Conservation (phyloP, 2,797 vertebrate genomes). For the Pangasius sanitwongsei region DNA sequence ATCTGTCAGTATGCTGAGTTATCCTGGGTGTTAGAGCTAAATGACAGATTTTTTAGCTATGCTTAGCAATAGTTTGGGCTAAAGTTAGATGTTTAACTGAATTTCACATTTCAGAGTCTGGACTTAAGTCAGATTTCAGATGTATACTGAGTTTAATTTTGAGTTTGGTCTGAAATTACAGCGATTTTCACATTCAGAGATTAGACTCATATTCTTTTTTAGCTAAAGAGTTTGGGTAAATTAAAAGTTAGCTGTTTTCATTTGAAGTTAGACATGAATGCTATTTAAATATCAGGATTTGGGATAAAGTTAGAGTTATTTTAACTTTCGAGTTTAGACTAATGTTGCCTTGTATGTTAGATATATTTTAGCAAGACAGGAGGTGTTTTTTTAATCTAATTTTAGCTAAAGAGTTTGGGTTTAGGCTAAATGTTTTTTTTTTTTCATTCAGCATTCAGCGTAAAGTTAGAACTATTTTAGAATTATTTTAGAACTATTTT, state of each 20-base stretch:
- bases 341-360: neutral
- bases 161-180: neutral
- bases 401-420: neutral
- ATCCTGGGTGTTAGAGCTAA: neutral
- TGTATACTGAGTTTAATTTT: neutral
- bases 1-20: too few relatives aligned
- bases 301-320: neutral
- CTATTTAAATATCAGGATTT: neutral
- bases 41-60: neutral
- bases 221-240: neutral
- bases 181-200: neutral
- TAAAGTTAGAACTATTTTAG: neutral
- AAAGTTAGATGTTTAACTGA: neutral
- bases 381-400: neutral
- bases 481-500: too few relatives aligned
- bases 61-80: neutral
- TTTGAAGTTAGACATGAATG: neutral
- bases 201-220: neutral
- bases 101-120: neutral
- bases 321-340: neutral
- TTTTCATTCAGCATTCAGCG: neutral
- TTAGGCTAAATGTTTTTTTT: neutral
- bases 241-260: neutral
- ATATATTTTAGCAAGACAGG: too few relatives aligned
- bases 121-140: neutral